Conservation (phyloP, 2,797 vertebrate genomes). For the Myoxocephalus aenaeus region DNA sequence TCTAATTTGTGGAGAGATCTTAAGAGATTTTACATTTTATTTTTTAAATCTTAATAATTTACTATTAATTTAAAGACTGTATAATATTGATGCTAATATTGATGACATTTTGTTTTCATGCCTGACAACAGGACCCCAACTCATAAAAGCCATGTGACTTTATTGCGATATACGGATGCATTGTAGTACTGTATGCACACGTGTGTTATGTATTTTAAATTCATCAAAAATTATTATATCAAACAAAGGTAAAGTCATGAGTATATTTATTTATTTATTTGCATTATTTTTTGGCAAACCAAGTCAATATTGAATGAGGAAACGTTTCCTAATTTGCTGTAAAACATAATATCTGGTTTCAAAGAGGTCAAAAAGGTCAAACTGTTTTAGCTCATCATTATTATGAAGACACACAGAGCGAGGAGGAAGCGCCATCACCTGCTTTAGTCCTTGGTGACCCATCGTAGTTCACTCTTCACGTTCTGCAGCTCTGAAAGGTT, state of each 20-base stretch:
- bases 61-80: too few species aligned
- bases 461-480: slow-evolving; percentile 95
- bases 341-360: neutral
- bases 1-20: too few species aligned
- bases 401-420: neutral
- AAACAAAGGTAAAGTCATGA: neutral
- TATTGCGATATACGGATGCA: too few species aligned
- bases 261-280: neutral
- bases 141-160: too few species aligned
- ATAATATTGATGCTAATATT: too few species aligned
- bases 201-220: too few species aligned
- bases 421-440: slow-evolving; percentile 8
- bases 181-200: too few species aligned
- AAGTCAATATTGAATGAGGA: neutral
- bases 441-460: slow-evolving; percentile 92
- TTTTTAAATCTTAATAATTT: too few species aligned
- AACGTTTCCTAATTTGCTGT: neutral
- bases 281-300: neutral
- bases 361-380: neutral
- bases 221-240: too few species aligned
- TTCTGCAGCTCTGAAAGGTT: slow-evolving; percentile 97
- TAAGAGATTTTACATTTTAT: too few species aligned
- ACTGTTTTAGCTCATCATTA: neutral
- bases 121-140: too few species aligned
- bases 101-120: too few species aligned